These are phyloP conservation scores for Bubalus kerabau DNA, from an alignment of 2,113 vertebrate genomes.

Conservation along the genomic window DNA sequence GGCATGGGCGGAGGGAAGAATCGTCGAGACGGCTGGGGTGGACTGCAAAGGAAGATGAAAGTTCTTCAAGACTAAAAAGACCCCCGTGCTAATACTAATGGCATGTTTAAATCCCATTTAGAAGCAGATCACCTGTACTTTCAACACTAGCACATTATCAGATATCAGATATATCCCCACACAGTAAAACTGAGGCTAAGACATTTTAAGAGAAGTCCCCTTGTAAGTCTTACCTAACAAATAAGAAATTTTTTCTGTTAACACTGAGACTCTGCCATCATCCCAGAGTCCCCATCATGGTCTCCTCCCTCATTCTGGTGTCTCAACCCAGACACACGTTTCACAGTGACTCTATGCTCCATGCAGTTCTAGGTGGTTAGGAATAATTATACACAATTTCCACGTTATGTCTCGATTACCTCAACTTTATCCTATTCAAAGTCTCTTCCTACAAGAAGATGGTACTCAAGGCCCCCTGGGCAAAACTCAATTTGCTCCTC, in stretches of 20 bases:
- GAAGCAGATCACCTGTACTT: not conserved
- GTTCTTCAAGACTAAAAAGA: not conserved
- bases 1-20: constrained; percentile 98
- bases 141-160: not conserved
- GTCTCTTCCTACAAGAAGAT: not conserved
- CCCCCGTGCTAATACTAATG: not conserved
- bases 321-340: not conserved
- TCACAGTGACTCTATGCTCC: not conserved
- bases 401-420: not conserved
- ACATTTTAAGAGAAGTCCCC: not conserved
- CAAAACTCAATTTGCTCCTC: not conserved
- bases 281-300: not conserved
- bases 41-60: constrained; percentile 79
- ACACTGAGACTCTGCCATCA: not conserved
- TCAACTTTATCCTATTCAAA: not conserved
- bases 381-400: not conserved
- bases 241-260: not conserved
- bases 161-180: not conserved
- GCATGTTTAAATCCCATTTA: not conserved
- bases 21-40: constrained; percentile 89
- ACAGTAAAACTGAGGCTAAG: not conserved
- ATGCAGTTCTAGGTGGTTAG: not conserved
- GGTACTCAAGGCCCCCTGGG: not conserved
- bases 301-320: not conserved
- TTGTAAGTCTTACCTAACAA: not conserved